Base-by-base conservation (phyloP, 2,888 invertebrate species). In the Chirona hameri region DNA sequence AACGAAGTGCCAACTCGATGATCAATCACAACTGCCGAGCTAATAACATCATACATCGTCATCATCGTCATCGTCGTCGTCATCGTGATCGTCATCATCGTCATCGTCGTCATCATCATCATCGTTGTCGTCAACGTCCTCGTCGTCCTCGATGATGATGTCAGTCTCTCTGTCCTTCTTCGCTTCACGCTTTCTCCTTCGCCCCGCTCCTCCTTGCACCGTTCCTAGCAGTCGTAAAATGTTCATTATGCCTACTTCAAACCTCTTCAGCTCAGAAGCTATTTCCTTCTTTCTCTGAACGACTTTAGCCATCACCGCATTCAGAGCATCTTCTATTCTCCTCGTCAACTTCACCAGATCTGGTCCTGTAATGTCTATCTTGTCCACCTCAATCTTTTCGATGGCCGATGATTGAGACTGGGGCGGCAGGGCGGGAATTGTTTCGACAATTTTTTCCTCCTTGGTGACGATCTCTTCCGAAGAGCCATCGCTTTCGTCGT, bases 81-180 rank as follows among this genome's bases (percentile, higher is more conserved):
- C 79, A 48, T 79, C 46, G 15, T 15, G 3, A 9, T 46, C 46
- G 14, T 80, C 80, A 27, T 80, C 27, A 27, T 80, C 80, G 2
- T 80, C 80, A 52, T 80, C 80, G 48, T 48, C 48, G 4, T 80
- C 80, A 7, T 80, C 79, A 2, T 80, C 79, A n/a, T 48, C 80
- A 4, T 80, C 48, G 5, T 80, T 52, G 15, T 29, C 80, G 18
- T 80, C 52, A 14, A 29, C 80, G 3, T 55, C 80, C 12, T 29
- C 27, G 27, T 52, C 52, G 12, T 80, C 46, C 2, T 76, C 76
- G 46, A 76, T 39, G 10, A 76, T 76, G 46, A 46, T 76, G 46
- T 76, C 76, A 10, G 76, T 76, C 21, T 76, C 46, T 76, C 76
- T 76, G 39, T 46, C 76, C 24, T 76, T 7, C 24, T 24, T 76